Evolutionary conservation across 2,797 vertebrate species (phyloP).

Genomic region (Pipistrellus pygmaeus): DNA sequence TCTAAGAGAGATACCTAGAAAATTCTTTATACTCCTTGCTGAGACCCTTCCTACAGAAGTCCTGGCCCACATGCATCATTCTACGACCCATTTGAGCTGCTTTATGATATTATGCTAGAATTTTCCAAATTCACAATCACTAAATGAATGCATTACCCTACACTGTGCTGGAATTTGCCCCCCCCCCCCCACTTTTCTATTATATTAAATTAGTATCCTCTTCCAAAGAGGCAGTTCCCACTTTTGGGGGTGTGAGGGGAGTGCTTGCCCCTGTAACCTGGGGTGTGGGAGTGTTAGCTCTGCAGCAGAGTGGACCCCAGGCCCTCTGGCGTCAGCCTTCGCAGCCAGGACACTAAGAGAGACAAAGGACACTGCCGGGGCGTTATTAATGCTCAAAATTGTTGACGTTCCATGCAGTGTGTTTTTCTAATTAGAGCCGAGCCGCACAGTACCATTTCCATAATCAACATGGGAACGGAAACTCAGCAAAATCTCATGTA

Average conservation of each 20-base stretch:
- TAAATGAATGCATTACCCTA: constrained; percentile 65
- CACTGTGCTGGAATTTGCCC: constrained; percentile 59
- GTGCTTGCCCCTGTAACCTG: constrained; percentile 70
- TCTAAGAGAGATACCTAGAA: neutral
- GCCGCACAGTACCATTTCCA: constrained; percentile 87
- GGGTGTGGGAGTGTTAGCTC: constrained; percentile 62
- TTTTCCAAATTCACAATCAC: constrained; percentile 68
- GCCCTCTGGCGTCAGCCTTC: constrained; percentile 79
- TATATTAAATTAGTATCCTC: constrained; percentile 78
- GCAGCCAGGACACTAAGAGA: constrained; percentile 79
- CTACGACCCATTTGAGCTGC: constrained; percentile 47
- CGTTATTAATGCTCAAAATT: constrained; percentile 89
- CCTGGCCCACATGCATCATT: neutral
- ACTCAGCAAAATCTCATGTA: constrained; percentile 89
- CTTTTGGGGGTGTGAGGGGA: constrained; percentile 63
- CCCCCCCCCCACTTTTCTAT: constrained; percentile 45
- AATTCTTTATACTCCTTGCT: neutral
- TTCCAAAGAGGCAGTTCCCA: constrained; percentile 72
- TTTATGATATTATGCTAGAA: constrained; percentile 46
- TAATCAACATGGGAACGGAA: constrained; percentile 89
- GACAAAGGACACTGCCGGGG: constrained; percentile 84
- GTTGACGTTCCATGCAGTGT: constrained; percentile 87
- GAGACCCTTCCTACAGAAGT: neutral
- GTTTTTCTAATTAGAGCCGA: constrained; percentile 91
- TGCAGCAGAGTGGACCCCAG: constrained; percentile 41